Percentiles rank a stretch among this genome's conserved stretches.
Conservation (phyloP, 2,888 invertebrate species). For the Pycnomerus fuliginosus region DNA sequence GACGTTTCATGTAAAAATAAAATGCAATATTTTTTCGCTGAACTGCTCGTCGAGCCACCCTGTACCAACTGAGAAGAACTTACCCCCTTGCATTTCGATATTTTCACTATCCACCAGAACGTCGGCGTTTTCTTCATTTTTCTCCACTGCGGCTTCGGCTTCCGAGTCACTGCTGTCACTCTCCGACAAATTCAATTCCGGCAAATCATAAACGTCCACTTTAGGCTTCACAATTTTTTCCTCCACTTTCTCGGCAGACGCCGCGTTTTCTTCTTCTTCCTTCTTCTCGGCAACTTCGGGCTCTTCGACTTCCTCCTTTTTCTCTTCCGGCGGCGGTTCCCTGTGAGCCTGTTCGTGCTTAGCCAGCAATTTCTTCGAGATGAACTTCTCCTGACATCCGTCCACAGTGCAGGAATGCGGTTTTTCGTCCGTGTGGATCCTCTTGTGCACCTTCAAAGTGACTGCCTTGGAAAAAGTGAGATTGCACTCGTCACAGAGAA, state of each 20-base stretch:
- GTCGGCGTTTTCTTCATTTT: slow-evolving; percentile 7
- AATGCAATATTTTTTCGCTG: too few species aligned
- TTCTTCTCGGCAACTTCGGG: slow-evolving; percentile 29
- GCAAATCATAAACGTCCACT: slow-evolving; percentile 69
- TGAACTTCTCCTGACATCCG: slow-evolving; percentile 73
- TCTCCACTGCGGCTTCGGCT: slow-evolving; percentile 46
- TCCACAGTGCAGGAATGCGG: slow-evolving; percentile 74
- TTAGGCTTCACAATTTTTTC: slow-evolving; percentile 50
- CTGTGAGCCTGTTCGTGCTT: slow-evolving; percentile 71
- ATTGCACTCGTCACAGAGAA: slow-evolving; percentile 80
- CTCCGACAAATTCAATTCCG: slow-evolving; percentile 80
- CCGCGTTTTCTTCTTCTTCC: slow-evolving; percentile 42
- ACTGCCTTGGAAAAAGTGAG: slow-evolving; percentile 74
- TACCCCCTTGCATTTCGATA: too few species aligned
- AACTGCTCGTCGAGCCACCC: too few species aligned
- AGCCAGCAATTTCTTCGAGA: slow-evolving; percentile 73
- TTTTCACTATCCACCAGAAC: background rate
- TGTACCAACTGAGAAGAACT: too few species aligned
- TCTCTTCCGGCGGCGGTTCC: slow-evolving; percentile 43
- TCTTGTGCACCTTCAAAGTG: slow-evolving; percentile 79
- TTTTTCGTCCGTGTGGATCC: slow-evolving; percentile 67
- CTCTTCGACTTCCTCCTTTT: slow-evolving; percentile 23
- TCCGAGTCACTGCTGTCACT: slow-evolving; percentile 68
- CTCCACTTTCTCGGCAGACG: slow-evolving; percentile 38
- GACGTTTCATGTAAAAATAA: too few species aligned